Percentiles rank a stretch among this genome's conserved stretches.
These are phyloP conservation scores for Pemphigus obesinymphae DNA, from an alignment of 1,140 invertebrate genomes.

Conservation along the genomic window DNA sequence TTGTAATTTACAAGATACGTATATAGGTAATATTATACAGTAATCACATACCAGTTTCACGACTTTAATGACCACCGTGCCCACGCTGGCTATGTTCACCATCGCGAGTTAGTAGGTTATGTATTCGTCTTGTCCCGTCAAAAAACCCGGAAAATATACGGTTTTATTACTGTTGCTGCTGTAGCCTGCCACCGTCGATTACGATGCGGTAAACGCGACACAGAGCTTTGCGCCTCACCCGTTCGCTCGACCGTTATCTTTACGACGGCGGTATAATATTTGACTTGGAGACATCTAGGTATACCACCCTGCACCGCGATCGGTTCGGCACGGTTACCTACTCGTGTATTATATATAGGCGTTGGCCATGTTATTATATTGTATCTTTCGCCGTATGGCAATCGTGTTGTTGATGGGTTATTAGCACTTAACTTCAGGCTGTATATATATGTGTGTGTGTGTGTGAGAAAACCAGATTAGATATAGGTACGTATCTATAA, in stretches of 20 bases:
- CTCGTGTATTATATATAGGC: too few relatives aligned
- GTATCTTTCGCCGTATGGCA: too few relatives aligned
- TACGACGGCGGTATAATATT: neutral
- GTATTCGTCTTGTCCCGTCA: neutral
- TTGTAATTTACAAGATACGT: neutral
- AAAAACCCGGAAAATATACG: too few relatives aligned
- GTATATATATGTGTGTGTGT: neutral
- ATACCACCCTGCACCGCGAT: too few relatives aligned
- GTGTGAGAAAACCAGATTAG: neutral
- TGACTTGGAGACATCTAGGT: too few relatives aligned
- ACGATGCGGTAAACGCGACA: too few relatives aligned
- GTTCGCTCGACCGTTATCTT: neutral
- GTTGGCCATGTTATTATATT: too few relatives aligned
- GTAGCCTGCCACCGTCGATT: neutral
- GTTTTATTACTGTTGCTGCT: too few relatives aligned
- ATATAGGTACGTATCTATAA: neutral
- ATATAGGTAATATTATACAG: neutral
- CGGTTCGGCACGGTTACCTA: too few relatives aligned
- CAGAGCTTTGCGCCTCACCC: neutral
- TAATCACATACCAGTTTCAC: conserved; percentile 67
- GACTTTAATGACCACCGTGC: conserved; percentile 69
- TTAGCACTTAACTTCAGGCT: neutral
- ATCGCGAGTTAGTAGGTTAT: conserved; percentile 50
- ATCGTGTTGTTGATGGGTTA: neutral
- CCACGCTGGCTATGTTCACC: conserved; percentile 70